These are phyloP conservation scores for Calephelis nemesis DNA, from an alignment of 1,140 invertebrate genomes.

Conservation along the genomic window DNA sequence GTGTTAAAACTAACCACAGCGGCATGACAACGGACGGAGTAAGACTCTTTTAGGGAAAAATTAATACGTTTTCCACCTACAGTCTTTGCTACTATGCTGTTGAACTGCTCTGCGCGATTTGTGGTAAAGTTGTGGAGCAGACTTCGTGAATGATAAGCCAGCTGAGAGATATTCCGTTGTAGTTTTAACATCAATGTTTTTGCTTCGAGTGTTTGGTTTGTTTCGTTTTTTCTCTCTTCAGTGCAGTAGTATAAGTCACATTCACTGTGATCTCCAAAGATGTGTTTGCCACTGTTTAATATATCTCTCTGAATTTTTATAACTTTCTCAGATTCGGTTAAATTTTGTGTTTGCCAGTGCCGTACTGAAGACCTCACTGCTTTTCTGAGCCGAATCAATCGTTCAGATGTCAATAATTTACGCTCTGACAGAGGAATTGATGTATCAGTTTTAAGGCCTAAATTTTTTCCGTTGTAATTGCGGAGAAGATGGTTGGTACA, in stretches of 20 bases:
- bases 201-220: conserved; percentile 32
- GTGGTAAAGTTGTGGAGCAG: conserved; percentile 23
- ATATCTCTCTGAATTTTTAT: conserved; percentile 6
- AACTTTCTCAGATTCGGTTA: conserved; percentile 35
- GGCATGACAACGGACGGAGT: conserved; percentile 23
- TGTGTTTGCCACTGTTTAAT: conserved; percentile 30
- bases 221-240: conserved; percentile 17
- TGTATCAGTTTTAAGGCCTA: conserved; percentile 8
- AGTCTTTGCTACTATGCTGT: conserved; percentile 36
- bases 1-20: conserved; percentile 28
- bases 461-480: conserved; percentile 35
- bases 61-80: conserved; percentile 40
- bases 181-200: conserved; percentile 12
- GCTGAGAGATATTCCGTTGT: conserved; percentile 4
- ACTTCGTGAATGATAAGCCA: conserved; percentile 23
- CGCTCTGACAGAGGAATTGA: too few relatives aligned
- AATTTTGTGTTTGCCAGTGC: conserved; percentile 23
- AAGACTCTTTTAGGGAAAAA: conserved; percentile 29
- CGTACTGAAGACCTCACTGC: conserved; percentile 15
- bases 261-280: conserved; percentile 54
- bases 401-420: too few relatives aligned
- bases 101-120: conserved; percentile 35
- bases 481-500: conserved; percentile 51
- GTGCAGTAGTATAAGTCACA: conserved; percentile 39
- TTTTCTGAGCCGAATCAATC: neutral